Conservation (phyloP, 2,113 vertebrate species). For the Sceloporus tristichus region DNA sequence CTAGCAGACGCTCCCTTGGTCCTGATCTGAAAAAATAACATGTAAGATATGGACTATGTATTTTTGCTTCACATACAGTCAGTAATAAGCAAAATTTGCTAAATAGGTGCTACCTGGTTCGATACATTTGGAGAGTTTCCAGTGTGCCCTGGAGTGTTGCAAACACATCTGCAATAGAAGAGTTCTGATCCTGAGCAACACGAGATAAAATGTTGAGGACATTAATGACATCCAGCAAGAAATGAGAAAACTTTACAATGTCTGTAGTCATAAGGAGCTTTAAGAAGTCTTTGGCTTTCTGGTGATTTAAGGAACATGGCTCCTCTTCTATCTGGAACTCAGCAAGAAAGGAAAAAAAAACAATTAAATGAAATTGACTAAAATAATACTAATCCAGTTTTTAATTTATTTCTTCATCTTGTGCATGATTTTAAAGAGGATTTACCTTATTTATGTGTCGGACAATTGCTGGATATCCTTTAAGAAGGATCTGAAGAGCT, state of each 20-base stretch:
- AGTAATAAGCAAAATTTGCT: neutral
- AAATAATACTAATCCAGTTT: neutral
- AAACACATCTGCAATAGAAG: slow-evolving; percentile 72
- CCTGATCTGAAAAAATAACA: slow-evolving; percentile 54
- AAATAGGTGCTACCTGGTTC: slow-evolving; percentile 60
- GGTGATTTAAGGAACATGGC: slow-evolving; percentile 32
- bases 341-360: slow-evolving; percentile 33
- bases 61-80: neutral
- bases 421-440: slow-evolving; percentile 43
- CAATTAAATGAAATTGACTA: neutral
- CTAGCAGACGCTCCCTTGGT: slow-evolving; percentile 66
- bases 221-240: slow-evolving; percentile 67
- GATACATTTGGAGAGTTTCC: slow-evolving; percentile 71
- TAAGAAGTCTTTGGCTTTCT: slow-evolving; percentile 62
- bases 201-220: slow-evolving; percentile 70
- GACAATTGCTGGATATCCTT: slow-evolving; percentile 70
- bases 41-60: slow-evolving; percentile 4
- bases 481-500: slow-evolving; percentile 71
- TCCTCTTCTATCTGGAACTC: slow-evolving; percentile 52
- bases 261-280: slow-evolving; percentile 60
- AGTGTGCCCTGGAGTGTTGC: slow-evolving; percentile 57
- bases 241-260: slow-evolving; percentile 68
- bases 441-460: slow-evolving; percentile 72
- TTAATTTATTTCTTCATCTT: slow-evolving; percentile 1
- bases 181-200: slow-evolving; percentile 56